phyloP scores from a whole-genome alignment of 2,888 invertebrate species.

The Drosophila tripunctata region DNA sequence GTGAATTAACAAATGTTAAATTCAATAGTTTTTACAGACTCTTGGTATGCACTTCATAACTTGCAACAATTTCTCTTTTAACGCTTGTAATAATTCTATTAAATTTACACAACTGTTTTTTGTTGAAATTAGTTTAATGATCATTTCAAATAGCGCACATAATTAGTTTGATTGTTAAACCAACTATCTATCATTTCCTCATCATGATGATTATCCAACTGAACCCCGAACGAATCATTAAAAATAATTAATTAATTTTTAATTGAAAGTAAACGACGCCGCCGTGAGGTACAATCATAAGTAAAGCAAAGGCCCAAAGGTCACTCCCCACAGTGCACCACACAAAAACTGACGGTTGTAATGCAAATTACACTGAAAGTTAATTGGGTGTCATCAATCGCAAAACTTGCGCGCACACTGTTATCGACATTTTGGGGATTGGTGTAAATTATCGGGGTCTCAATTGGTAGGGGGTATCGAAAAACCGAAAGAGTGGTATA shows the following conservation, averaged over 20 bases:
- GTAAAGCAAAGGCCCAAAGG: constrained; percentile 39
- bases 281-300: constrained; percentile 46
- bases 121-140: constrained; percentile 53
- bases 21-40: too few relatives aligned
- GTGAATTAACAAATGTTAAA: too few relatives aligned
- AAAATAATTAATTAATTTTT: constrained; percentile 69
- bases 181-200: constrained; percentile 74
- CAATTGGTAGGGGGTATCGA: background rate
- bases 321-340: constrained; percentile 27
- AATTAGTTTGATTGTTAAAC: constrained; percentile 65
- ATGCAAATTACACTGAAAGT: constrained; percentile 22
- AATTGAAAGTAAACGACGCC: constrained; percentile 59
- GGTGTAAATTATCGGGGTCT: constrained; percentile 28
- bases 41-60: background rate
- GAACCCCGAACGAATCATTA: constrained; percentile 60
- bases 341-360: background rate
- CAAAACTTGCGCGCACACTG: constrained; percentile 18
- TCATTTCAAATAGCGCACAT: constrained; percentile 29
- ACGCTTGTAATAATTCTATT: constrained; percentile 41
- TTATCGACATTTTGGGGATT: constrained; percentile 11
- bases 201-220: constrained; percentile 58
- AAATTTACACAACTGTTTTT: constrained; percentile 56
- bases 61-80: constrained; percentile 4
- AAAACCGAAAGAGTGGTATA: background rate
- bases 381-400: constrained; percentile 37